Conservation (phyloP, 2,113 vertebrate genomes). For the Pelmatolapia mariae region DNA sequence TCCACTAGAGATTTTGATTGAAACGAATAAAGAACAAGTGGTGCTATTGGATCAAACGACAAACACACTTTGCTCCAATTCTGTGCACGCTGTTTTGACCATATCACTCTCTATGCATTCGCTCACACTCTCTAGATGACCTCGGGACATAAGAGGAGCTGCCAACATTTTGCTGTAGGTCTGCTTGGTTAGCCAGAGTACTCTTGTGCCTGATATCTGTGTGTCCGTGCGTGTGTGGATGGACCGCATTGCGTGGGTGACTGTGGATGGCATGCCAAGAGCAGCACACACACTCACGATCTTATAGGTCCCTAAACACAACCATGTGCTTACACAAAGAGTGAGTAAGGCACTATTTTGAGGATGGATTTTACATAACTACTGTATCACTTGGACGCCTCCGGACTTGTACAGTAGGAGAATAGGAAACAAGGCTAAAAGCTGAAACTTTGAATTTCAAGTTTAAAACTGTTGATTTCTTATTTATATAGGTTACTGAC, state of each 20-base stretch:
- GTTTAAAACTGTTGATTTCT: neutral
- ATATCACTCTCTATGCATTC: neutral
- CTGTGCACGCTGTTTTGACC: neutral
- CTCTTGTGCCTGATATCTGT: neutral
- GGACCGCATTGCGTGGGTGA: conserved; percentile 20
- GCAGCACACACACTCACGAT: neutral
- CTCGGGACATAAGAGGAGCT: neutral
- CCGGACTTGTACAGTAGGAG: neutral
- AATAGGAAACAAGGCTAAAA: neutral
- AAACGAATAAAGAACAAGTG: neutral
- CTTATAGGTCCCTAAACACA: neutral
- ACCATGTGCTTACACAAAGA: neutral
- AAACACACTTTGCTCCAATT: neutral
- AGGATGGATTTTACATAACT: neutral
- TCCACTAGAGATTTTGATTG: neutral
- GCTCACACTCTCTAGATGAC: neutral
- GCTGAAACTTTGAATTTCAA: neutral
- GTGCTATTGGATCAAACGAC: neutral
- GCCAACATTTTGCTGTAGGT: conserved; percentile 5
- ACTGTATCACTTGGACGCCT: neutral
- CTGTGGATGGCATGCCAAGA: conserved; percentile 11
- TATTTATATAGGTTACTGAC: neutral
- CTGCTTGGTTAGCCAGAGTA: neutral
- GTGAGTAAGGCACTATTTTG: neutral
- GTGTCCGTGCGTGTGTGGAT: neutral